Evolutionary conservation across 1,140 invertebrate genomes (phyloP), one percentile per base, ranked within the genome.

Genomic region (Platyscapa corneri): DNA sequence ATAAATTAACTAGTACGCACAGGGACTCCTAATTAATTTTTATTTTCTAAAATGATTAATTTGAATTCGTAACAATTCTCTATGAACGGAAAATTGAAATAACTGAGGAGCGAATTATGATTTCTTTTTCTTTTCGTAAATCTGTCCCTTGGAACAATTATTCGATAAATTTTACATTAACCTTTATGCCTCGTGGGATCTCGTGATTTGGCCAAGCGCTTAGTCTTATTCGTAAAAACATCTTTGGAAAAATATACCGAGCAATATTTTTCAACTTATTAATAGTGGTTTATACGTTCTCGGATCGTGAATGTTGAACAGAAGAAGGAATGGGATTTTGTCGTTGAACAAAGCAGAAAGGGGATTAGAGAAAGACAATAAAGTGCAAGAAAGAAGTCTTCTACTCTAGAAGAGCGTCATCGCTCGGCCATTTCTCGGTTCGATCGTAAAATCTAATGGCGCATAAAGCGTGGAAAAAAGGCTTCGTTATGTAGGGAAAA

Each of bases 401-500:
- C 23, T 53, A 27, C 32, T 23, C 37, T 49, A 78, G 84, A 77
- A 84, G 78, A 88, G 67, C 87, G 89, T 86, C 88, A 89, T 90
- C 88, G 89, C 89, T 85, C 84, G 87, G 87, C 88, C 89, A 90
- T 92, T 92, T 91, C 90, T 93, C 84, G 90, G 91, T 91, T 91
- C 87, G 90, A 92, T 93, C 92, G 91, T 93, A 93, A 93, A 93
- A 93, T 92, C 90, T 91, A 92, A 93, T 91, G 90, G 90, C 87
- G 90, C 88, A 89, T 93, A 93, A 93, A 93, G 91, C 89, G 89
- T 89, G 89, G 90, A 89, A 93, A 92, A 91, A 92, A 90, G 87
- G 87, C 88, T 91, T 88, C 86, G 89, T 87, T 89, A 91, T 90
- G 89, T 90, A 72, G 80, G 81, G 74, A 86, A 92, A 92, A 91